Percentiles rank a stretch among this genome's conserved stretches.
Conservation (phyloP, 2,113 vertebrate species). For the Grantiella picta region DNA sequence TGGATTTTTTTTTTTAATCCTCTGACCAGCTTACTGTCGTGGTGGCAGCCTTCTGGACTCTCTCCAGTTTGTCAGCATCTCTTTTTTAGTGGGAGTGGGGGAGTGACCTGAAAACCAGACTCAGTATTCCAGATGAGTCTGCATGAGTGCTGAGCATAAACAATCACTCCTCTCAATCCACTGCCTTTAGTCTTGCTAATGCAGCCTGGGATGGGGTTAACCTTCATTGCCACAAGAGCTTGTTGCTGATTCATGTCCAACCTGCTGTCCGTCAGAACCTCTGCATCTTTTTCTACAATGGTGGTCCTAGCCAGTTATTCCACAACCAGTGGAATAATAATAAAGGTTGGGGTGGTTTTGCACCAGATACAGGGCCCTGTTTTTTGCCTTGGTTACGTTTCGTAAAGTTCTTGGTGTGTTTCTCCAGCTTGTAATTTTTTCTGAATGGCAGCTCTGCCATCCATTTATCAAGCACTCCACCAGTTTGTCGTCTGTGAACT, state of each 20-base stretch:
- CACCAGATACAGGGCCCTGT: background rate
- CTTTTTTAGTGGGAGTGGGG: background rate
- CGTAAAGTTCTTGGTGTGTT: background rate
- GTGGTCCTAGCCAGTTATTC: background rate
- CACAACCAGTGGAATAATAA: background rate
- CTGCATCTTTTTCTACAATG: background rate
- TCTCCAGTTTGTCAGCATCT: background rate
- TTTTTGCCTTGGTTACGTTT: background rate
- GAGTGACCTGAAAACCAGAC: background rate
- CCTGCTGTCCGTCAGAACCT: background rate
- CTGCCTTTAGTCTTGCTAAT: background rate
- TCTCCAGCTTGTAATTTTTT: background rate
- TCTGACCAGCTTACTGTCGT: fast-evolving
- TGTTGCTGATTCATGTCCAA: background rate
- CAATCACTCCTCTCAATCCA: background rate
- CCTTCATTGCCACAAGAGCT: background rate
- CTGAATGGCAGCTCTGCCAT: background rate
- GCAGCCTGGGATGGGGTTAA: background rate
- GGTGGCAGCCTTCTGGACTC: background rate
- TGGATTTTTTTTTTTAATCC: background rate
- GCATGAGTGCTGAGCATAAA: background rate
- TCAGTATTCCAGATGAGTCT: background rate
- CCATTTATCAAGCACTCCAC: background rate
- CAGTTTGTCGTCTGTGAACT: background rate
- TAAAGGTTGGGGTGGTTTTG: background rate